Evolutionary conservation across 2,797 vertebrate species (phyloP), one percentile per base, ranked within the genome.

Genomic region (Urophycis tenuis): DNA sequence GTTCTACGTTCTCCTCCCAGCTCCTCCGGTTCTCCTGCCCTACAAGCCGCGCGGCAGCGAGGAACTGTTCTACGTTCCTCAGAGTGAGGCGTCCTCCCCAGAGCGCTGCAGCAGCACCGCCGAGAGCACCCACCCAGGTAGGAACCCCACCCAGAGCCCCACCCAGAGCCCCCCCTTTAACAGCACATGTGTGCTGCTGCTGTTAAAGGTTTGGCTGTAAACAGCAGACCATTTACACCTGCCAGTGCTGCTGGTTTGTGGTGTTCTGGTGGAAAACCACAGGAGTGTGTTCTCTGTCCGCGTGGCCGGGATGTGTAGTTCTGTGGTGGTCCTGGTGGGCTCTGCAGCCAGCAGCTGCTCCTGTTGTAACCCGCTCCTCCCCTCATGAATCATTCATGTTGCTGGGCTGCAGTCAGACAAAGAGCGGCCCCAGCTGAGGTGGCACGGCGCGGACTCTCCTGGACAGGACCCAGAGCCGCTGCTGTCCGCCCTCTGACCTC

Each of bases 21-120:
- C 78, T 0, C 86, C 93, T 93, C 87, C 36, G 9, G 75, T 93
- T 2, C 82, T 99, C 84, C 83, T 96, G 86, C 96, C 98, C 0
- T 99, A 99, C 77, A 98, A 96, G 70, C 97, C 98, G 17, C 87
- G 77, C 0, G 95, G 96, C 22, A 96, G 95, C 31, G 35, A 89
- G 0, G 92, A 92, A 71, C 85, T 98, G 79, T 99, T 97, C 84
- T 98, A 98, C 10, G 86, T 98, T 74, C 95, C 94, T 3, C 89
- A 89, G 8, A 79, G 82, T 5, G 89, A 79, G 67, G 6, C 88
- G 15, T 78, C 77, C 4, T 89, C 84, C 30, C 90, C 90, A 0
- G 75, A 75, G 69, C 84, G 17, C 9, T 90, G 94, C 0, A 92
- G 93, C 80, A 94, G 91, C 76, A 93, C 93, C 3, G 6, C 89